Base-by-base conservation (phyloP, 1,140 invertebrate species). In the Papilio helenus region DNA sequence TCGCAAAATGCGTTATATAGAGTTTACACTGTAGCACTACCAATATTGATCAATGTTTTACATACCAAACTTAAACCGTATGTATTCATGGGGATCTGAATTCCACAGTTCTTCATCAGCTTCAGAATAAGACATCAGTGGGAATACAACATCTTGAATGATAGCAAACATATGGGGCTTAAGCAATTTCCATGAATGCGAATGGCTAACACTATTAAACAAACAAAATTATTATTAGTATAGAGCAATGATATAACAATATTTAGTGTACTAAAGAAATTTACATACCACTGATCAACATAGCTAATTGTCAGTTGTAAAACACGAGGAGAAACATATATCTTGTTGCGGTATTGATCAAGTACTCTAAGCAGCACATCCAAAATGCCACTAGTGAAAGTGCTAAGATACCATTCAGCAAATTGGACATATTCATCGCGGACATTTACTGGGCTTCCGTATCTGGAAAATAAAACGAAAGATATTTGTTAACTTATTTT, bases 71-170 rank as follows among this genome's bases (percentile, higher is more conserved):
- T 99, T 99, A n/a, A 98, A 96, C 83, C 98, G 95, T 83, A 99
- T 99, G 87, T 99, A 99, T 95, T 99, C 99, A 89, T 99, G 97
- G 2, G 99, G 99, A 95, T 99, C 99, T 7, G 96, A 97, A 73
- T 98, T 97, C 99, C 99, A 99, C 10, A 99, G 93, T 86, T 99
- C 98, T 89, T 99, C 98, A 95, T 99, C 99, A 73, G 97, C 95
- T 74, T 98, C 97, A 26, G 97, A 98, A 93, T 99, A 98, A 83
- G 98, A 99, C 96, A 99, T 97, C 44, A 99, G 95, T 1, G 99
- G 99, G 90, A 99, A 99, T n/a, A 99, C 95, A 20, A 99, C 97
- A 89, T 98, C 98, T 92, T 98, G 97, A 82, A 99, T 97, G 79
- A 99, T 97, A 46, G 97, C 96, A 83, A 97, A 96, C 96, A 98